Conservation (phyloP, 1,140 invertebrate genomes). For the Zaprionus tsacasi region DNA sequence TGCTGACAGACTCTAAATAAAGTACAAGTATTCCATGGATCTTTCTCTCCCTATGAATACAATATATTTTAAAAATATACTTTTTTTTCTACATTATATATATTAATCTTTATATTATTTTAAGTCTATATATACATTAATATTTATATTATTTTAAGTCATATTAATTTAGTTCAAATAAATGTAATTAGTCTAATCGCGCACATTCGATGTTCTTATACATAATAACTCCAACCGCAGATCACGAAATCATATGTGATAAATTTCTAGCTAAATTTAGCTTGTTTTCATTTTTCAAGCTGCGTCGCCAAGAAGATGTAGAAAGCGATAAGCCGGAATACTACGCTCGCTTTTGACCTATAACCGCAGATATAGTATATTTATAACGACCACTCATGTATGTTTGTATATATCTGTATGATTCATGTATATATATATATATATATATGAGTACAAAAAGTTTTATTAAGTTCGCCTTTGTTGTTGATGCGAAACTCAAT, state of each 20-base stretch:
- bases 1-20: too few relatives aligned
- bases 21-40: too few relatives aligned
- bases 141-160: too few relatives aligned
- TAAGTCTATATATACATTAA: too few relatives aligned
- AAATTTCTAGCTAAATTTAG: not conserved
- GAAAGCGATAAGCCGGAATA: not conserved
- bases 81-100: too few relatives aligned
- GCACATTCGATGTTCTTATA: too few relatives aligned
- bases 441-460: not conserved
- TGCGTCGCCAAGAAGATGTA: not conserved
- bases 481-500: slow-evolving; percentile 62
- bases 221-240: not conserved
- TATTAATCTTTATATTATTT: too few relatives aligned
- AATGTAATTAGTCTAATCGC: too few relatives aligned
- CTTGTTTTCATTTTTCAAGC: not conserved
- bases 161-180: too few relatives aligned
- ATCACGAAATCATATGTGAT: not conserved
- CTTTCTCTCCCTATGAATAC: too few relatives aligned
- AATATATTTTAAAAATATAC: too few relatives aligned
- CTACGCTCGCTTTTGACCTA: not conserved
- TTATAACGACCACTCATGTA: too few relatives aligned
- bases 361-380: slow-evolving; percentile 1
- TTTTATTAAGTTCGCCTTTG: slow-evolving; percentile 20
- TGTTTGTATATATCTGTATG: not conserved
- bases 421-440: not conserved